Percentiles rank a stretch among this genome's conserved stretches.
These are phyloP conservation scores for Decapterus maruadsi DNA, from an alignment of 2,797 vertebrate species.

Conservation along the genomic window DNA sequence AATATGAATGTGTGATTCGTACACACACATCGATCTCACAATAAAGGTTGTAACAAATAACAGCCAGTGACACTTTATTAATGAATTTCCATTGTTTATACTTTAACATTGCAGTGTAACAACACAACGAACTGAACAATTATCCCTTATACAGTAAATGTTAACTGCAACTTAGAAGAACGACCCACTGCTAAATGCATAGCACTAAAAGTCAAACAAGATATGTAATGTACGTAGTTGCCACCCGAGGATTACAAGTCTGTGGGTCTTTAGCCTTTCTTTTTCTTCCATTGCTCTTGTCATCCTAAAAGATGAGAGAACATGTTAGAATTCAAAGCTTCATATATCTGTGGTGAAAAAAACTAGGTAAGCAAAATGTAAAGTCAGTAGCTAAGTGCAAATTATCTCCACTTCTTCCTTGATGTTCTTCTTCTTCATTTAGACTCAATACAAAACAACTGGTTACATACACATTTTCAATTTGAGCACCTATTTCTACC, in stretches of 20 bases:
- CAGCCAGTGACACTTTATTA: constrained; percentile 72
- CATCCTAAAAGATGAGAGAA: too few species aligned
- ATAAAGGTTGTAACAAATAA: too few species aligned
- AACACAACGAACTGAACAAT: constrained; percentile 50
- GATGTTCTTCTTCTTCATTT: constrained; percentile 87
- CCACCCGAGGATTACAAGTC: too few species aligned
- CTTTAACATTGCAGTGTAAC: constrained; percentile 68
- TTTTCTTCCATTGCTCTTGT: constrained; percentile 87
- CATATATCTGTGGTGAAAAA: background rate
- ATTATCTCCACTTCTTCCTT: constrained; percentile 91
- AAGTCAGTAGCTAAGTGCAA: background rate
- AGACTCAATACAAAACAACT: background rate
- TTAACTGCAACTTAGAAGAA: constrained; percentile 50
- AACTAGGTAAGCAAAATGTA: background rate
- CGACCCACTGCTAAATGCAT: constrained; percentile 48
- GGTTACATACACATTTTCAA: background rate
- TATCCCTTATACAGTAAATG: constrained; percentile 59
- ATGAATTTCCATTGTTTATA: constrained; percentile 65
- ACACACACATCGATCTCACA: too few species aligned
- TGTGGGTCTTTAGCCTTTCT: constrained; percentile 82
- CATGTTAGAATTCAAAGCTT: background rate
- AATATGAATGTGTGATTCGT: too few species aligned
- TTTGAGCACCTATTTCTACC: background rate
- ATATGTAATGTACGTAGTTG: constrained; percentile 51
- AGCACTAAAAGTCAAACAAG: constrained; percentile 21